Conservation (phyloP, 2,113 vertebrate genomes). For the Campylorhamphus procurvoides region DNA sequence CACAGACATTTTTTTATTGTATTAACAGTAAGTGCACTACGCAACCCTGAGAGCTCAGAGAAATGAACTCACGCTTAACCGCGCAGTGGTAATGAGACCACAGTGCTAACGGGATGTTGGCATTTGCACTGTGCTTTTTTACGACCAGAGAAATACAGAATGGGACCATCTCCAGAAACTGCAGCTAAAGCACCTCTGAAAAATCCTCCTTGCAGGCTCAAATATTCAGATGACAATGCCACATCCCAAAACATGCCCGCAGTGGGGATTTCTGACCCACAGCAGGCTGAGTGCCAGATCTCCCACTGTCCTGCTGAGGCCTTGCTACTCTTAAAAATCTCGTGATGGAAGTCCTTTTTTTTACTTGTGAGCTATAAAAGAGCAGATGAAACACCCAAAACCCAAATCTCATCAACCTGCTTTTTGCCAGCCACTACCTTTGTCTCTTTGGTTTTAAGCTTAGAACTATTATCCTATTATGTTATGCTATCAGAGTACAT, state of each 20-base stretch:
- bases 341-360: neutral
- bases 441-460: neutral
- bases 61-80: neutral
- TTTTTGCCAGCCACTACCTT: neutral
- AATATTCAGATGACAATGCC: rapidly evolving
- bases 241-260: neutral
- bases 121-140: neutral
- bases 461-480: neutral
- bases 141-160: neutral
- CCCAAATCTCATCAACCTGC: neutral
- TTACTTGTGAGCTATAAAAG: neutral
- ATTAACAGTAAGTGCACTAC: neutral
- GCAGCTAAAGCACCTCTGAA: neutral
- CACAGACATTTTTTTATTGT: rapidly evolving
- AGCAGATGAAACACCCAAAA: neutral
- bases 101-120: neutral
- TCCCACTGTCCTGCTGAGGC: neutral
- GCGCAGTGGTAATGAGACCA: rapidly evolving
- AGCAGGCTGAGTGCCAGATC: neutral
- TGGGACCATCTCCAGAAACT: neutral
- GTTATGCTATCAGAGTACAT: neutral
- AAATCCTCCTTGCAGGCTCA: neutral
- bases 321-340: neutral
- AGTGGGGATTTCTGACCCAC: neutral
- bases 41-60: neutral